Evolutionary conservation across 2,797 vertebrate species (phyloP), one percentile per base, ranked within the genome.

Genomic region (Alauda arvensis): DNA sequence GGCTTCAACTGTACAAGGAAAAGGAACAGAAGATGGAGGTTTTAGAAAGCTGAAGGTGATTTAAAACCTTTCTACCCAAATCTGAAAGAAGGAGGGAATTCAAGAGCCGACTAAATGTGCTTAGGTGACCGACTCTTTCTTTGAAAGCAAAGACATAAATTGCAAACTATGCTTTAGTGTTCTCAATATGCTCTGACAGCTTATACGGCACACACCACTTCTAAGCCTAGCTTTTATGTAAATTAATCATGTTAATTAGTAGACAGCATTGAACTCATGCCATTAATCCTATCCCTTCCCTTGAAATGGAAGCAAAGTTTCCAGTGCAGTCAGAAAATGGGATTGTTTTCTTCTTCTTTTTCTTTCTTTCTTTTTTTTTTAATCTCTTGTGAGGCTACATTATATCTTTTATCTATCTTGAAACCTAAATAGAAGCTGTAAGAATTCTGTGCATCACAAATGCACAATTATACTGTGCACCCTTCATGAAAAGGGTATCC

Each of bases 171-270:
- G 10, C 17, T 56, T 76, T 34, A n/a, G 20, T 56, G 12, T 75
- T 71, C 40, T 69, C 33, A 68, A 18, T 45, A n/a, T 33, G 24
- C 5, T 77, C 37, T 16, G 16, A 45, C 45, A 66, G 6, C 12
- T 77, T 79, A 77, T 33, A 52, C 7, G 23, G 7, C 42, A 72
- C 21, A 34, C 8, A 60, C 16, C 6, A 29, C n/a, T 82, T 77
- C 57, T 67, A 18, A 86, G 55, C 14, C 28, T 82, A 63, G 43
- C 34, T 53, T 88, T 82, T 53, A 70, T 77, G 72, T 53, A 88
- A 92, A 79, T 88, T 57, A 53, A 91, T 75, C 63, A 70, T 45
- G 18, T 45, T 85, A 82, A 79, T 88, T 65, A 89, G 33, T 19
- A 82, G 37, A 28, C 51, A 82, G 61, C 43, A 74, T 18, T 63